A percentile compares a stretch with the other conserved stretches of the same genome.
Evolutionary conservation across 2,113 vertebrate genomes (phyloP).

Genomic region (Corynorhinus townsendii): DNA sequence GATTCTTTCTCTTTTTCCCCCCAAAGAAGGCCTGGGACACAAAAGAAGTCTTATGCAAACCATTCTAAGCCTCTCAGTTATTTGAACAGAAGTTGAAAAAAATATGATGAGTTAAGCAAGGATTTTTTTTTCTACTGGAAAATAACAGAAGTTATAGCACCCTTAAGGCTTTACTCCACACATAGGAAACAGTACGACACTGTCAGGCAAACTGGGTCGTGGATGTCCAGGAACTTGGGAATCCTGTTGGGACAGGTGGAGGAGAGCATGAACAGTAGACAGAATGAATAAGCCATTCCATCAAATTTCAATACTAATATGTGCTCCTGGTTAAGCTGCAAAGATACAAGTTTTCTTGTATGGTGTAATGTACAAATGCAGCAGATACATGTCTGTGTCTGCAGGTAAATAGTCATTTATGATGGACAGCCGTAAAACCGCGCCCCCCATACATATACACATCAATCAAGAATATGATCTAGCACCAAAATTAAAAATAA

Average conservation of each 20-base stretch:
- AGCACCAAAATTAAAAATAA: background rate
- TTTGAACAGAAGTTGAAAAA: constrained; percentile 62
- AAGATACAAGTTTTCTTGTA: background rate
- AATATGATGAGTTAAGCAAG: constrained; percentile 59
- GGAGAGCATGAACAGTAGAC: background rate
- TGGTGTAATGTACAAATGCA: background rate
- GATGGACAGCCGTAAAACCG: background rate
- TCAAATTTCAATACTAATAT: background rate
- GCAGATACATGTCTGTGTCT: background rate
- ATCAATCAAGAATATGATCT: background rate
- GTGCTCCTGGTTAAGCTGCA: background rate
- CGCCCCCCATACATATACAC: no score
- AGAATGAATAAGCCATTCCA: background rate
- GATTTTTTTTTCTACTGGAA: constrained; percentile 39
- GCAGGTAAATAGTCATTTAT: background rate
- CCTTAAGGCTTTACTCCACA: constrained; percentile 28
- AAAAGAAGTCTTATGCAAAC: constrained; percentile 63
- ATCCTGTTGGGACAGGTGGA: background rate
- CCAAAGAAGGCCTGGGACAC: constrained; percentile 28
- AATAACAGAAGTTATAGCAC: constrained; percentile 36
- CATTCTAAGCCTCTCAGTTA: constrained; percentile 62
- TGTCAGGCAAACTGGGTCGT: background rate
- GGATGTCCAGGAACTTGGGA: background rate
- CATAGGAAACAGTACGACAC: background rate
- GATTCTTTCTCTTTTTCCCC: constrained; percentile 62